Conservation (phyloP, 2,113 vertebrate genomes). For the Opisthocomus hoazin region DNA sequence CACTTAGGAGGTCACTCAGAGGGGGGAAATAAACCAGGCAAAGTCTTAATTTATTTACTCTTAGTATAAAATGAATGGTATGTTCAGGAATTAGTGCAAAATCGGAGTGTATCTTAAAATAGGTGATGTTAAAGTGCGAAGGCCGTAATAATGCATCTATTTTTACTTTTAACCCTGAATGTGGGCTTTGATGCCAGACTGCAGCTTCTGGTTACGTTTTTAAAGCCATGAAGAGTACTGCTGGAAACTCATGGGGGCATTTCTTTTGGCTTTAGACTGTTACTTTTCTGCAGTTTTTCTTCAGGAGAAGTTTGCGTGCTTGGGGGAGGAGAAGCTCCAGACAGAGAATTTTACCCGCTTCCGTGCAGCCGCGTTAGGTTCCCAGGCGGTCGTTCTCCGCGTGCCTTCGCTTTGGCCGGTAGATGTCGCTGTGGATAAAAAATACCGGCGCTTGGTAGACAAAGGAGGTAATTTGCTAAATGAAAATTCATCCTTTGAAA, state of each 20-base stretch:
- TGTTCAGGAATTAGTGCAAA: not conserved
- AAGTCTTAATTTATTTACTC: not conserved
- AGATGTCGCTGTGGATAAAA: constrained; percentile 68
- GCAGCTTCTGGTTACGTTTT: not conserved
- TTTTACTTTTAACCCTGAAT: not conserved
- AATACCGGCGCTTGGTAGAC: constrained; percentile 33
- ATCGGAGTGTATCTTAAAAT: not conserved
- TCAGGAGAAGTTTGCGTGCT: not conserved
- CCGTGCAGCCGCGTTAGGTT: not conserved
- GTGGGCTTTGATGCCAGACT: not conserved
- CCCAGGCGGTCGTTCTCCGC: too few species aligned
- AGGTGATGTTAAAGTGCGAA: not conserved
- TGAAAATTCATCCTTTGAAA: constrained; percentile 44
- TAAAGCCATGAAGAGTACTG: not conserved
- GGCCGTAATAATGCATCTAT: not conserved
- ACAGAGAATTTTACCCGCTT: not conserved
- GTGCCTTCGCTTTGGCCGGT: constrained; percentile 51
- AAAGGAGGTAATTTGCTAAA: constrained; percentile 67
- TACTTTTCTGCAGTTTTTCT: not conserved
- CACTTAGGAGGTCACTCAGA: not conserved
- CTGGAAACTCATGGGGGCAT: not conserved
- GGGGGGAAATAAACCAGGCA: not conserved
- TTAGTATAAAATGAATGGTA: not conserved
- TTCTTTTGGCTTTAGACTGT: not conserved
- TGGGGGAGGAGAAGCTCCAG: not conserved